Base-by-base conservation (phyloP, 2,113 vertebrate genomes). In the Ia io region DNA sequence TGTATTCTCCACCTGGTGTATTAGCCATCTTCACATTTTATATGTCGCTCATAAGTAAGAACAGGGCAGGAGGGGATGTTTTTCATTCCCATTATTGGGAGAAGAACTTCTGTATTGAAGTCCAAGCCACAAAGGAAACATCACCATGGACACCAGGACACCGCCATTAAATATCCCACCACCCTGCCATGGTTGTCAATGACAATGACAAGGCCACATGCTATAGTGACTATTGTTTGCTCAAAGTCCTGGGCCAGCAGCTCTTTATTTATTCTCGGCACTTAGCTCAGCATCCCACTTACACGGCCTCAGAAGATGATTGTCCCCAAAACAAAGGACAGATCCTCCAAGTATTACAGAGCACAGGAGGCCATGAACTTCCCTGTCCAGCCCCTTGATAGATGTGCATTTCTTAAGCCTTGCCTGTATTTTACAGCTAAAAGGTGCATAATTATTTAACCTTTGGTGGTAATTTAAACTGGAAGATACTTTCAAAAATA, bases 401-500 rank as follows among this genome's bases (percentile, higher is more conserved):
- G 51, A n/a, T 23, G 1, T 53, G 32, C 7, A 2, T 65, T 73
- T 88, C 86, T 69, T 69, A 51, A 90, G 37, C 49, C 47, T 67
- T 35, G 40, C 4, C 1, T 69, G 5, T 73, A n/a, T 87, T 84
- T 69, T 63, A 74, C 4, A 30, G 10, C 25, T 25, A 23, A 47
- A 69, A 79, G 30, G n/a, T 47, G 9, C 17, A 20, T 44, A n/a
- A 8, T 49, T 78, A 9, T 76, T 76, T 90, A 84, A 35, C 79
- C 87, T 87, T 40, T 69, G 71, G 40, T 4, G 3, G 65, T 28
- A 42, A 65, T 59, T 84, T 88, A 47, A 49, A 22, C 25, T 86
- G 37, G 42, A 71, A 93, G 78, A 59, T 76, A 11, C 20, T 82
- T 83, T 91, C 88, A 32, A 93, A 84, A 90, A 76, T 53, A 67